Conservation (phyloP, 1,140 invertebrate genomes). For the Cylas formicarius region DNA sequence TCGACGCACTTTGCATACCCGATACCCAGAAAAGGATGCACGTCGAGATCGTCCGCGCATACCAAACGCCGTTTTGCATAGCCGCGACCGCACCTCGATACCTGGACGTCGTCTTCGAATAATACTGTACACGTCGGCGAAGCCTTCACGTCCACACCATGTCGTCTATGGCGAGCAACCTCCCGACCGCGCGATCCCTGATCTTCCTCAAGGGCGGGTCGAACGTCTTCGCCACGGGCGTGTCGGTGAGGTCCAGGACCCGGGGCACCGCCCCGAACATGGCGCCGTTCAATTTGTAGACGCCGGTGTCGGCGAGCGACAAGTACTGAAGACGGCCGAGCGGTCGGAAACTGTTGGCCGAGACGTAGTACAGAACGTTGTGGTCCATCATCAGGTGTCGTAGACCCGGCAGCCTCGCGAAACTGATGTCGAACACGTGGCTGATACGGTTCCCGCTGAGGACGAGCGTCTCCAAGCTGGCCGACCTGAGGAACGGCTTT, state of each 20-base stretch:
- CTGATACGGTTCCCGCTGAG: constrained; percentile 32
- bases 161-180: constrained; percentile 28
- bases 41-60: no score
- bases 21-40: no score
- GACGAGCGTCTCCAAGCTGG: constrained; percentile 29
- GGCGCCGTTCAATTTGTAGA: constrained; percentile 27
- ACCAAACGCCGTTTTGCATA: no score
- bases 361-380: constrained; percentile 29
- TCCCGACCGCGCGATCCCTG: constrained; percentile 24
- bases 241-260: constrained; percentile 33
- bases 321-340: constrained; percentile 34
- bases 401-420: constrained; percentile 32
- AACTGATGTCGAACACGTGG: constrained; percentile 36
- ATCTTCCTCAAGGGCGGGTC: constrained; percentile 34
- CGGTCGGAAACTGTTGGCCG: constrained; percentile 31
- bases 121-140: neutral
- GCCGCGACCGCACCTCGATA: no score
- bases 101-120: neutral
- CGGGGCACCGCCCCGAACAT: constrained; percentile 35
- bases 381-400: constrained; percentile 30
- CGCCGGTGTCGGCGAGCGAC: constrained; percentile 34
- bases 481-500: constrained; percentile 32
- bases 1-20: no score
- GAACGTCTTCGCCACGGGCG: constrained; percentile 32
- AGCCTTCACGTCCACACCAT: no score